These are phyloP conservation scores for Scaptomyza cyrtandrae DNA, from an alignment of 2,888 invertebrate species.

Conservation along the genomic window DNA sequence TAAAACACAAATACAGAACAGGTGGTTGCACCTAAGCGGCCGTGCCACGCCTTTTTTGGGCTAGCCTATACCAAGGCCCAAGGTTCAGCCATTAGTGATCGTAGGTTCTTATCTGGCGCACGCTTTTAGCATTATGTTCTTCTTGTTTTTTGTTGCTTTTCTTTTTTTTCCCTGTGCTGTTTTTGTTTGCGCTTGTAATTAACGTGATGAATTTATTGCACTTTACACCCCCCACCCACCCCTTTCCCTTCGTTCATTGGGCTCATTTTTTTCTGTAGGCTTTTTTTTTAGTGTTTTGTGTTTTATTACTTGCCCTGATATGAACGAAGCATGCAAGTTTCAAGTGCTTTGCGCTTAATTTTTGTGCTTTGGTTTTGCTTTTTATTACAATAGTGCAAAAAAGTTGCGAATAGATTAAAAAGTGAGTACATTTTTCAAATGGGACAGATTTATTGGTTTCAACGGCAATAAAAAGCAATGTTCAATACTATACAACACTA, in stretches of 20 bases:
- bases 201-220: conserved; percentile 75
- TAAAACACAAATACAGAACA: conserved; percentile 45
- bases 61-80: conserved; percentile 35
- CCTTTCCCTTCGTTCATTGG: conserved; percentile 7
- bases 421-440: no score
- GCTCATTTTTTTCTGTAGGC: no score
- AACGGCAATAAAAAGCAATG: no score
- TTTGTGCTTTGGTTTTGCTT: conserved; percentile 47
- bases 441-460: no score
- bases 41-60: conserved; percentile 5
- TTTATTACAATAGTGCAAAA: conserved; percentile 23
- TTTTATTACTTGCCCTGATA: conserved; percentile 46
- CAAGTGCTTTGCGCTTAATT: conserved; percentile 56
- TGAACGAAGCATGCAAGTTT: conserved; percentile 27
- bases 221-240: conserved; percentile 8
- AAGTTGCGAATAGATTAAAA: conserved; percentile 3
- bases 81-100: conserved; percentile 72
- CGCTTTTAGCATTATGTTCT: conserved; percentile 58
- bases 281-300: no score
- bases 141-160: conserved; percentile 12
- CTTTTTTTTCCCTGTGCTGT: conserved; percentile 12
- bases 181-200: conserved; percentile 67
- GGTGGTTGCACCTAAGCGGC: conserved; percentile 76
- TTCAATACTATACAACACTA: no score
- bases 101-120: conserved; percentile 64